phyloP scores from a whole-genome alignment of 2,797 vertebrate genomes.

The Pogonophryne albipinna region DNA sequence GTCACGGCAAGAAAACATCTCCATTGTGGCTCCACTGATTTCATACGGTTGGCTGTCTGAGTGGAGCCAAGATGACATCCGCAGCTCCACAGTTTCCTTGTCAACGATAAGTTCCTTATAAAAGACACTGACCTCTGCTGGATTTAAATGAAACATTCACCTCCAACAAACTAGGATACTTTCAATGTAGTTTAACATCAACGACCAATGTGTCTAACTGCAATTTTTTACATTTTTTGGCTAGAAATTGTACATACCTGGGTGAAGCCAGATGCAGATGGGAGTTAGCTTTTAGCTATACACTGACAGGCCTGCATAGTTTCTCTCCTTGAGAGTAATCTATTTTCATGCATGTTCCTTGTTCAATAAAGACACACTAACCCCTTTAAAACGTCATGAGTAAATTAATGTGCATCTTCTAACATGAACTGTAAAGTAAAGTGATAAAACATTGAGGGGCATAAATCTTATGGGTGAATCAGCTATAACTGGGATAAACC shows the following conservation, averaged over 20 bases:
- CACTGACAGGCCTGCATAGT: too few relatives aligned
- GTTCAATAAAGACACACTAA: too few relatives aligned
- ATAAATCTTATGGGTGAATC: neutral
- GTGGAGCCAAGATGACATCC: conserved; percentile 71
- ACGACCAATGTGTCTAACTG: neutral
- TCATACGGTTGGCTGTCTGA: fast-evolving
- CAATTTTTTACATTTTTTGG: neutral
- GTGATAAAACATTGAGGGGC: neutral
- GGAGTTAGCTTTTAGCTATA: too few relatives aligned
- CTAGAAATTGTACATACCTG: neutral
- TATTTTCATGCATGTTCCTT: too few relatives aligned
- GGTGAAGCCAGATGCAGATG: neutral
- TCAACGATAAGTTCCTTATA: neutral
- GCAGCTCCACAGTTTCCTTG: conserved; percentile 9
- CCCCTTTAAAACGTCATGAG: neutral
- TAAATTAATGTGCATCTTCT: neutral
- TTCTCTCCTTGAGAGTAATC: too few relatives aligned
- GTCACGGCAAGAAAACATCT: conserved; percentile 64
- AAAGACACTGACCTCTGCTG: conserved; percentile 58
- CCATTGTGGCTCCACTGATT: conserved; percentile 67
- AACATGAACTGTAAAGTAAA: neutral
- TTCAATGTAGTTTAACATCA: neutral
- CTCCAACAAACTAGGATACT: neutral
- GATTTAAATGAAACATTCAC: neutral
- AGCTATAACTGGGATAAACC: neutral